Base-by-base conservation (phyloP, 2,113 vertebrate species). In the Neodon shergylaensis region DNA sequence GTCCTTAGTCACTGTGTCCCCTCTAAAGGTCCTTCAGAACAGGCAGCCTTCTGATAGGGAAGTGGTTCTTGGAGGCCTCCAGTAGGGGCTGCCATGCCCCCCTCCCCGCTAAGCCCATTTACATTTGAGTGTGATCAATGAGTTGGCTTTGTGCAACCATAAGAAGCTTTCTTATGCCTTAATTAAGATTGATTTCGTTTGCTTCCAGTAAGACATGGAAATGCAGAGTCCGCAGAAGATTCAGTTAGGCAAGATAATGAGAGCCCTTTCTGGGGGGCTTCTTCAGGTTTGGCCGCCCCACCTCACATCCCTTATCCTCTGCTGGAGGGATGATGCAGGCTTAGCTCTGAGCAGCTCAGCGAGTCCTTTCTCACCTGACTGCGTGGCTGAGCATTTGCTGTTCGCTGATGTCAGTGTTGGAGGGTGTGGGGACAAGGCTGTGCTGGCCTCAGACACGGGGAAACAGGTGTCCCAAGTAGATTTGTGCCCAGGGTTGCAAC, bases 151-250 rank as follows among this genome's bases (percentile, higher is more conserved):
- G 16, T 96, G 90, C 89, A 97, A 28, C 90, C 92, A 3, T 4
- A 66, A 96, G 74, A 96, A 96, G 92, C 63, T 47, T 77, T 66
- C 97, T 94, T 93, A 93, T 72, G 31, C 49, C 81, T 97, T 98
- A 97, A 98, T 93, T 97, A 97, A 97, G 91, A 98, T 96, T 88
- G 94, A 97, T 98, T 97, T 95, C 42, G 11, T 85, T 95, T 89
- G 47, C 49, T 87, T 92, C 70, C 92, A 77, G 22, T 86, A 81
- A 72, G 42, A 70, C 24, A 36, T 26, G 39, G 58, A 66, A 85
- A 87, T 39, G 47, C 58, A 3, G 74, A 92, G 44, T 61, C 77
- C 68, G 96, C 92, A 76, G 87, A 44, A 96, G 47, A 52, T n/a
- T 93, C 95, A 63, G 0, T 97, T 94, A 97, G 63, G 93, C 94